Evolutionary conservation across 2,797 vertebrate genomes (phyloP).

Genomic region (Brotula barbata): DNA sequence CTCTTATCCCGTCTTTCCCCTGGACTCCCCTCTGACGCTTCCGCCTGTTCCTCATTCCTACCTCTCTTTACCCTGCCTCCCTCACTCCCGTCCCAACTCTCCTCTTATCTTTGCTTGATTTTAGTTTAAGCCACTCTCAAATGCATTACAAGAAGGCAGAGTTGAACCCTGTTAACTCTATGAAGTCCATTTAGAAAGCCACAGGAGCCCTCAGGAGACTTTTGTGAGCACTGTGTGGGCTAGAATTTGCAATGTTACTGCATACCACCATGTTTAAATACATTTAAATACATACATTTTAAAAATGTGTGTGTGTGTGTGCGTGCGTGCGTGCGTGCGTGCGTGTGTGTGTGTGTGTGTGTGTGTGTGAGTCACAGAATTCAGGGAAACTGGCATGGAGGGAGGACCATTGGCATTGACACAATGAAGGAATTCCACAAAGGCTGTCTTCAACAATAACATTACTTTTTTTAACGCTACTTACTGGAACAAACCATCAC

Average conservation of each 20-base stretch:
- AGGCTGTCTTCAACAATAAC: conserved; percentile 37
- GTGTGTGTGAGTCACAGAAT: conserved; percentile 72
- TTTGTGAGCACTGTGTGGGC: conserved; percentile 1
- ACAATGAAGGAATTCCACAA: conserved; percentile 74
- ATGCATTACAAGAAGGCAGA: conserved; percentile 60
- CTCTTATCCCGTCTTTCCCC: conserved; percentile 70
- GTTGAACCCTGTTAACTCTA: conserved; percentile 25
- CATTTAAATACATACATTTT: background rate
- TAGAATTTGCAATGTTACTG: background rate
- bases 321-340: conserved; percentile 17
- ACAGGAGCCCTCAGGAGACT: conserved; percentile 23
- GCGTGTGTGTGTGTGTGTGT: conserved; percentile 23
- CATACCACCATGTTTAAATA: no score
- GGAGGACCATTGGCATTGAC: conserved; percentile 67
- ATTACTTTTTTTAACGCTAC: conserved; percentile 32
- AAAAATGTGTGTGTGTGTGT: conserved; percentile 1
- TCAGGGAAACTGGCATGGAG: conserved; percentile 71
- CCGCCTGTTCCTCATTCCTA: conserved; percentile 60
- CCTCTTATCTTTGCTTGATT: conserved; percentile 61
- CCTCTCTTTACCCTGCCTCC: conserved; percentile 17
- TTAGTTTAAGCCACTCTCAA: conserved; percentile 60
- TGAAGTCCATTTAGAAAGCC: conserved; percentile 32
- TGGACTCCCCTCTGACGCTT: conserved; percentile 59
- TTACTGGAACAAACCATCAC: conserved; percentile 64
- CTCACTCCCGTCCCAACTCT: conserved; percentile 28